Percentiles rank a stretch among this genome's conserved stretches.
Evolutionary conservation across 2,113 vertebrate species (phyloP).

Genomic region (Pogona vitticeps): DNA sequence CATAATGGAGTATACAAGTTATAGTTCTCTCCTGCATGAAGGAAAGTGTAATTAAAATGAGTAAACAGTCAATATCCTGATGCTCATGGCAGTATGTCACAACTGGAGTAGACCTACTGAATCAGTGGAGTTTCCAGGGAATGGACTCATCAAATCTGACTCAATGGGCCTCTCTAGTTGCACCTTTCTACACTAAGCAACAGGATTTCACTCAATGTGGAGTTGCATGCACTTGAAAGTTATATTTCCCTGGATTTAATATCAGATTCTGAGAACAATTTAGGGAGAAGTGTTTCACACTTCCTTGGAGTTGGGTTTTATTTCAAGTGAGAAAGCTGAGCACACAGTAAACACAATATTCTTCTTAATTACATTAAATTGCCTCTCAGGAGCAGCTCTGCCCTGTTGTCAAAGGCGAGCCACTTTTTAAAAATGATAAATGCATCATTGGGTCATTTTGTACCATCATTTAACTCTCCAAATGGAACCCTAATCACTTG

Average conservation of each 20-base stretch:
- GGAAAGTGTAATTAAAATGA: neutral
- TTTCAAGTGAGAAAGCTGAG: constrained; percentile 48
- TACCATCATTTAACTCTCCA: constrained; percentile 58
- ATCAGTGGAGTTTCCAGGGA: too few species aligned
- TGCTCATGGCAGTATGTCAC: too few species aligned
- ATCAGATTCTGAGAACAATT: constrained; percentile 54
- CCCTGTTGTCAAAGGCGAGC: constrained; percentile 62
- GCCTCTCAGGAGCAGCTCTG: constrained; percentile 61
- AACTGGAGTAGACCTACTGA: too few species aligned
- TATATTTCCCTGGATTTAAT: constrained; percentile 32
- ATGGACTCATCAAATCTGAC: too few species aligned
- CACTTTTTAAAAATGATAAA: constrained; percentile 60
- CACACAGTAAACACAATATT: constrained; percentile 68
- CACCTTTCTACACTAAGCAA: too few species aligned
- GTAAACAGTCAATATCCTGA: too few species aligned
- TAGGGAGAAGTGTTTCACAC: constrained; percentile 42
- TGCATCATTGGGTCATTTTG: constrained; percentile 53
- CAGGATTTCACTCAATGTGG: too few species aligned
- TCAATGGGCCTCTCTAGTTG: too few species aligned
- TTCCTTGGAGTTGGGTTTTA: constrained; percentile 52
- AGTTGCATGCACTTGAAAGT: neutral
- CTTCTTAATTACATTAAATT: constrained; percentile 66
- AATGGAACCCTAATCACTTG: constrained; percentile 57
- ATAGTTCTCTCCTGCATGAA: neutral
- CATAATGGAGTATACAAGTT: too few species aligned